phyloP scores from a whole-genome alignment of 2,113 vertebrate species.

The Silurus meridionalis region DNA sequence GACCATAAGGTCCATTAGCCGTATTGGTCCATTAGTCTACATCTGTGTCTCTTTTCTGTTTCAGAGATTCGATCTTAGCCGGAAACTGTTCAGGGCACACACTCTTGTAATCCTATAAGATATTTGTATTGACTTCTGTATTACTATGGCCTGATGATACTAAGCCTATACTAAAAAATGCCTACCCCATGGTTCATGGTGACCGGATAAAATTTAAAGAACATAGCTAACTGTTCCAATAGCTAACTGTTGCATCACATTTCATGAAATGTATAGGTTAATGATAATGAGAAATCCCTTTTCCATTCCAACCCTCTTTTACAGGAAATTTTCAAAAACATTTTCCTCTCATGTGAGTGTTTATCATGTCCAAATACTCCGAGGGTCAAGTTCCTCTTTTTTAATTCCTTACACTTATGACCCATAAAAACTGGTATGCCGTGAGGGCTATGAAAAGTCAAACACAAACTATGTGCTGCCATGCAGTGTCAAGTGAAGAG shows the following conservation, averaged over 20 bases:
- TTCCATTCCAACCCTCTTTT: background rate
- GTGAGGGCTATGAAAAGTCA: conserved; percentile 14
- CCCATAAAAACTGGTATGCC: background rate
- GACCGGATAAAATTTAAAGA: background rate
- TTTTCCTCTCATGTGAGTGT: background rate
- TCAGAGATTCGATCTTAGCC: conserved; percentile 10
- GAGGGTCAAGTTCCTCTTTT: background rate
- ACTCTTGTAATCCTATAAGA: background rate
- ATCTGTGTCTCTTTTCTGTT: background rate
- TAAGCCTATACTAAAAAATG: background rate
- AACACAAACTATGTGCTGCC: conserved; percentile 35
- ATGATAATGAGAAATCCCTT: background rate
- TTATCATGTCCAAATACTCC: background rate
- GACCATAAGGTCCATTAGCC: background rate
- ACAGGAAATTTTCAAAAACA: background rate
- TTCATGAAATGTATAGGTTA: too few species aligned
- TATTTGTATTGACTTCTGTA: background rate
- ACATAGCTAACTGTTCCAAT: too few species aligned
- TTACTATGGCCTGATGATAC: background rate
- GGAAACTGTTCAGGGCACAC: background rate
- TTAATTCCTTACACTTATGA: background rate
- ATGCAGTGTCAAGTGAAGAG: background rate
- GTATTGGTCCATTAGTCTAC: background rate
- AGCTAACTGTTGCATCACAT: too few species aligned
- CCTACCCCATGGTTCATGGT: background rate